phyloP scores from a whole-genome alignment of 1,140 invertebrate genomes.

The Steinernema feltiae region DNA sequence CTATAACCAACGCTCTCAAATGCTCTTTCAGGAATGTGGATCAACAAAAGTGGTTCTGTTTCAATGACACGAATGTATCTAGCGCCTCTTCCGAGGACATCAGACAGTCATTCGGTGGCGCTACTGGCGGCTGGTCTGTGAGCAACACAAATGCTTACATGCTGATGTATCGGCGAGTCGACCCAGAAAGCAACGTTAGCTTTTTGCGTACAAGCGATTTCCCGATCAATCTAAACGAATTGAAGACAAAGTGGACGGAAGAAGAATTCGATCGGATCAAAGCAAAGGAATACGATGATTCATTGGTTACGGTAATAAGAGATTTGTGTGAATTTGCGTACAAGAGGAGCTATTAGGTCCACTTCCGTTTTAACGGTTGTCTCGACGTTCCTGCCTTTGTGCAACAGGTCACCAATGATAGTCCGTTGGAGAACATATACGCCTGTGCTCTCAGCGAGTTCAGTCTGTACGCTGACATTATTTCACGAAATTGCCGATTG shows the following conservation, averaged over 20 bases:
- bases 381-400: background rate
- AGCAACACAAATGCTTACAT: conserved; percentile 87
- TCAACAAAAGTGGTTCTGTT: conserved; percentile 64
- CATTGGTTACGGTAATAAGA: conserved; percentile 12
- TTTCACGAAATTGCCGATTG: background rate
- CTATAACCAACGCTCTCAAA: background rate
- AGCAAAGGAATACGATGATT: conserved; percentile 17
- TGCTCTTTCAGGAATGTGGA: conserved; percentile 61
- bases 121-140: conserved; percentile 57
- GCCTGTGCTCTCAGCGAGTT: too few species aligned
- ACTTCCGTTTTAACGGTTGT: background rate
- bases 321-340: background rate
- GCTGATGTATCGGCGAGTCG: conserved; percentile 82
- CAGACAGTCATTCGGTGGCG: conserved; percentile 74
- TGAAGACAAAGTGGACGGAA: conserved; percentile 65
- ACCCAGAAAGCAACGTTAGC: conserved; percentile 46
- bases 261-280: conserved; percentile 66
- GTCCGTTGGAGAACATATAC: background rate
- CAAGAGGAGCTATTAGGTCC: background rate
- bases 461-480: too few species aligned
- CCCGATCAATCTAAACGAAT: conserved; percentile 38
- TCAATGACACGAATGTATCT: conserved; percentile 64
- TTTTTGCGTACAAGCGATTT: conserved; percentile 41
- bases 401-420: background rate
- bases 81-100: conserved; percentile 68